These are phyloP conservation scores for Drosophila parthenogenetica DNA, from an alignment of 2,888 invertebrate species.

Conservation along the genomic window DNA sequence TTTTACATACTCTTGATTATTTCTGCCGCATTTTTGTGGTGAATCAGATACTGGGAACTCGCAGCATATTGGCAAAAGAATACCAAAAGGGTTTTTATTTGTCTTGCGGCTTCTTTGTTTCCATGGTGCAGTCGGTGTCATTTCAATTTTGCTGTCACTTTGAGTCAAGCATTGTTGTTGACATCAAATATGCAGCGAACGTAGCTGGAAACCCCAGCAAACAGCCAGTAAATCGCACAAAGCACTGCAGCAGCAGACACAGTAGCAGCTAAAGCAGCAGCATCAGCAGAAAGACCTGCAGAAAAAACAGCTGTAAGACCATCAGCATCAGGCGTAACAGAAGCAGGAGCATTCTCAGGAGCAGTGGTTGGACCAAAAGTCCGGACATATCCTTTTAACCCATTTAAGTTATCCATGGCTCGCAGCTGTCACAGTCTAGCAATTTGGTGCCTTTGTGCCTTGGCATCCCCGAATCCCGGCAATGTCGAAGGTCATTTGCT, in stretches of 20 bases:
- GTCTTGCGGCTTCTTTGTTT: constrained; percentile 18
- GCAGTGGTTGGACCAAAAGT: constrained; percentile 3
- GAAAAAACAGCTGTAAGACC: constrained; percentile 19
- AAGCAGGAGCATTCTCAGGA: constrained; percentile 7
- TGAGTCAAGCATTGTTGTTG: constrained; percentile 58
- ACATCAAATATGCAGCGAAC: constrained; percentile 59
- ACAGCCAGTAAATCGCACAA: constrained; percentile 59
- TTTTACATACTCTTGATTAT: not conserved
- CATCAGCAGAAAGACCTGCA: constrained; percentile 27
- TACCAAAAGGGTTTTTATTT: not conserved
- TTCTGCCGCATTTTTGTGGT: not conserved
- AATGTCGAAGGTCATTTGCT: constrained; percentile 70
- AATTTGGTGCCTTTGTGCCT: constrained; percentile 72
- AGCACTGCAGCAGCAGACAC: constrained; percentile 47
- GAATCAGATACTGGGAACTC: constrained; percentile 21
- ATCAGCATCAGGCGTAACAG: constrained; percentile 19
- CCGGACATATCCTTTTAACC: constrained; percentile 73
- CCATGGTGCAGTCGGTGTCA: constrained; percentile 35
- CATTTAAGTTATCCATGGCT: constrained; percentile 79
- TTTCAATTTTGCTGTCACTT: constrained; percentile 59
- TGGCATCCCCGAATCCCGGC: constrained; percentile 34
- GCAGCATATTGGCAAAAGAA: not conserved
- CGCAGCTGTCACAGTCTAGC: constrained; percentile 81
- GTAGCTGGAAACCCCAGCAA: constrained; percentile 45
- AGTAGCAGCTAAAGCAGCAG: constrained; percentile 22